Base-by-base conservation (phyloP, 2,797 vertebrate species). In the Manis javanica region DNA sequence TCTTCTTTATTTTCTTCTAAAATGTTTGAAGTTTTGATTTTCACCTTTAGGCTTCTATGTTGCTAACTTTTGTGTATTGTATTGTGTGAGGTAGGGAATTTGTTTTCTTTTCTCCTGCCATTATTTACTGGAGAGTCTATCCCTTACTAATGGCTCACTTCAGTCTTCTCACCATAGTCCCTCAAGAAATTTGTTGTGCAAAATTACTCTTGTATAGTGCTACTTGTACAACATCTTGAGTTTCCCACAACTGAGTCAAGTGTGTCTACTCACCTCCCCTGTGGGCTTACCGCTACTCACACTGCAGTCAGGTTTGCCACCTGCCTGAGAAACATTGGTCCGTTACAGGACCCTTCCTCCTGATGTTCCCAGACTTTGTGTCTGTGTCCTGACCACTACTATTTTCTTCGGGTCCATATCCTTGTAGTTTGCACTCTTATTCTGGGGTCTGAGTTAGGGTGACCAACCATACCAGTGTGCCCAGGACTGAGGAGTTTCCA, bases 21-120 rank as follows among this genome's bases (percentile, higher is more conserved):
- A 95, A 74, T 84, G 21, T 57, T 91, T 87, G 64, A 88, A 92
- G 29, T 46, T 78, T 87, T 95, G 34, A 57, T 69, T 77, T 75
- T 29, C 39, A 49, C 46, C 82, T 81, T 66, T 92, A 72, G 46
- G 21, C 49, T 55, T 97, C 29, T 55, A 64, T 71, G 34, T 85
- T 74, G 26, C 78, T 81, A 79, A 82, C 13, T 74, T 69, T 85
- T 34, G 24, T 87, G 37, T 46, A 46, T 11, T 46, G 10, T 69
- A n/a, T 49, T 19, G 23, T 49, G 7, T 85, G 37, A 84, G 14
- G 57, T 26, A 55, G 24, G 6, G 12, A 87, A 31, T 34, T 61
- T 24, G 12, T 55, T 91, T 92, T 77, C 51, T 84, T 91, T 69
- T 82, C 5, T 19, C 53, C 49, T 9, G 8, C 59, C n/a, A 75